Base-by-base conservation (phyloP, 2,113 vertebrate genomes). In the Xiphophorus maculatus region DNA sequence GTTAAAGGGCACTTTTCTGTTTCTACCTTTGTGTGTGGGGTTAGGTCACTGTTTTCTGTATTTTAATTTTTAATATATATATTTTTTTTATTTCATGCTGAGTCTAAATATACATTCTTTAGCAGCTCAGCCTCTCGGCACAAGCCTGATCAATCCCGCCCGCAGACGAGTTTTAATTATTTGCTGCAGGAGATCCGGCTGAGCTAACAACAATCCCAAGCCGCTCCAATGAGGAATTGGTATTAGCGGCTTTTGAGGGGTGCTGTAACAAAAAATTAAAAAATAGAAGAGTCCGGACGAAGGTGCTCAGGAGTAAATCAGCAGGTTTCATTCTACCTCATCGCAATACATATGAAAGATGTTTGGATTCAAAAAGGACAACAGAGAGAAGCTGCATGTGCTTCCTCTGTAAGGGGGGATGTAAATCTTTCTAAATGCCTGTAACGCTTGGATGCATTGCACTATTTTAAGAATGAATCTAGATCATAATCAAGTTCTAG, bases 281-380 rank as follows among this genome's bases (percentile, higher is more conserved):
- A 35, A 9, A 35, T 35, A 35, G 35, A 37, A 42, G 15, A 15
- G 84, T 90, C 74, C 84, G 76, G 79, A 86, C 80, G 63, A 74
- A 70, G 54, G 82, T 88, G 80, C 86, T 84, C 74, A 69, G 71
- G 71, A 80, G 86, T 66, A 66, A 68, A 78, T 75, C 75, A 77
- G 78, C 80, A 84, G 74, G 77, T 79, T 83, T 87, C 60, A 72
- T 91, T 91, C 92, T 94, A 94, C 91, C 93, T 93, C 93, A 92
- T 83, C 77, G 64, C 77, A 83, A 70, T 82, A 89, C 62, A 76
- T 69, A 73, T 25, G 65, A 30, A 64, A 19, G 78, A 81, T 72
- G 71, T 73, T 81, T 65, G 60, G 68, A 28, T 82, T 65, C 35
- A 63, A 10, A 63, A 42, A 42, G 65, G 54, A 71, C 33, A 62